Percentiles rank a stretch among this genome's conserved stretches.
Evolutionary conservation across 2,888 invertebrate genomes (phyloP).

Genomic region (Tortrix viridana): DNA sequence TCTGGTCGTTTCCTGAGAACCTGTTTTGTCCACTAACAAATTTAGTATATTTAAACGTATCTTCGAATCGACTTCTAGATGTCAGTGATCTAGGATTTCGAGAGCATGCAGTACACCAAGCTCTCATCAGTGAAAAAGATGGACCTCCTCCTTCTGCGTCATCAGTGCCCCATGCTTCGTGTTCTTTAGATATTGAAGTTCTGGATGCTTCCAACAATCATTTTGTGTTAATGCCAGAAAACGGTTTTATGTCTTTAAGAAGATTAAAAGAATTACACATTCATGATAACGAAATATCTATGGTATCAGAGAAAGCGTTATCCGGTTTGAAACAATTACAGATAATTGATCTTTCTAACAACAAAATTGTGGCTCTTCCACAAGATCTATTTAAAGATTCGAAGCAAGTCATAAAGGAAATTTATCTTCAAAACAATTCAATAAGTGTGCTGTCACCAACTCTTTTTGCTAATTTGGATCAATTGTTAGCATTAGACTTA

Average conservation of each 20-base stretch:
- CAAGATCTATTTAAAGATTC: slow-evolving; percentile 93
- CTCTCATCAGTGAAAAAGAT: slow-evolving; percentile 86
- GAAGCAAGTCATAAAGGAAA: slow-evolving; percentile 91
- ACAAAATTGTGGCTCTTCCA: slow-evolving; percentile 94
- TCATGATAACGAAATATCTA: slow-evolving; percentile 94
- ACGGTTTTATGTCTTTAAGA: slow-evolving; percentile 91
- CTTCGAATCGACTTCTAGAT: slow-evolving; percentile 94
- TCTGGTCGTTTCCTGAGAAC: slow-evolving; percentile 94
- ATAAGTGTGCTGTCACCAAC: slow-evolving; percentile 93
- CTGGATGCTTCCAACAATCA: slow-evolving; percentile 94
- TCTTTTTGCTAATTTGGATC: slow-evolving; percentile 93
- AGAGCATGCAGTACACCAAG: slow-evolving; percentile 87
- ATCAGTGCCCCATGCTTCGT: slow-evolving; percentile 81
- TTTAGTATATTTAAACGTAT: slow-evolving; percentile 92
- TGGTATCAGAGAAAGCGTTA: slow-evolving; percentile 93
- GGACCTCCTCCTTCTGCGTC: slow-evolving; percentile 69
- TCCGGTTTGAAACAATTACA: slow-evolving; percentile 91
- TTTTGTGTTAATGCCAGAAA: slow-evolving; percentile 91
- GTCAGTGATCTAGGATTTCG: slow-evolving; percentile 93
- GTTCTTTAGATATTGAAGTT: slow-evolving; percentile 91
- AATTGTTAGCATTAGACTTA: slow-evolving; percentile 91
- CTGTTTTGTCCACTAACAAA: slow-evolving; percentile 93
- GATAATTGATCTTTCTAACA: slow-evolving; percentile 94
- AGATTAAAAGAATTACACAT: slow-evolving; percentile 92
- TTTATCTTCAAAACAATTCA: slow-evolving; percentile 96